These are phyloP conservation scores for Crypturellus tataupa DNA, from an alignment of 2,797 vertebrate genomes.

Conservation along the genomic window DNA sequence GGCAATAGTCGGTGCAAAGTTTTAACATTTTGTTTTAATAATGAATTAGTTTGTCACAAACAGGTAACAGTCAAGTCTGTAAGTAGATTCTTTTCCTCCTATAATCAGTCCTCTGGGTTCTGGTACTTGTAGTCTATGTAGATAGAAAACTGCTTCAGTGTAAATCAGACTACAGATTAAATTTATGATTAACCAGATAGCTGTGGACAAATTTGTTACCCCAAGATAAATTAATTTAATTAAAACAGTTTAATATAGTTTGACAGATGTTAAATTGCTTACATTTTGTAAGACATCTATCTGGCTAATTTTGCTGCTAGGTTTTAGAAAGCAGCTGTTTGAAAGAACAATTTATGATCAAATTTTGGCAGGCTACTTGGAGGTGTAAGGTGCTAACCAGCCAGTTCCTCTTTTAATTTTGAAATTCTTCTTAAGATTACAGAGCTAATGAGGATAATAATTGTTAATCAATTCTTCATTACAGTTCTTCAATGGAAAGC, in stretches of 20 bases:
- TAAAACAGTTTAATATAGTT: neutral
- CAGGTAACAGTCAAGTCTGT: neutral
- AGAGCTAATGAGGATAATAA: conserved; percentile 53
- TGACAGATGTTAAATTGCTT: neutral
- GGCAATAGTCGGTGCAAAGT: neutral
- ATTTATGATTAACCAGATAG: neutral
- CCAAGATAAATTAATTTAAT: neutral
- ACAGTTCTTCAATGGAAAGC: conserved; percentile 12
- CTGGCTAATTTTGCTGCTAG: neutral
- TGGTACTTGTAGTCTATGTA: neutral
- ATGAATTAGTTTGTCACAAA: neutral
- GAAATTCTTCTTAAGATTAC: conserved; percentile 63
- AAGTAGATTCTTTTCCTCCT: neutral
- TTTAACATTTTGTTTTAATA: neutral
- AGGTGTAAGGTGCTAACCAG: neutral
- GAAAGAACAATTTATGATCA: neutral
- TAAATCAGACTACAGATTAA: neutral
- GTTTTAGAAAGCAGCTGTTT: conserved; percentile 11
- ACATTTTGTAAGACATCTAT: neutral
- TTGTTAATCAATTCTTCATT: conserved; percentile 69
- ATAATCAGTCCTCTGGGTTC: neutral
- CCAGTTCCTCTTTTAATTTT: conserved; percentile 21
- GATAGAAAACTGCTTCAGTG: neutral
- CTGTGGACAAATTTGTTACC: neutral
- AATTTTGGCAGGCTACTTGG: neutral